Percentiles rank a stretch among this genome's conserved stretches.
Conservation (phyloP, 2,797 vertebrate genomes). For the Malurus leucopterus region DNA sequence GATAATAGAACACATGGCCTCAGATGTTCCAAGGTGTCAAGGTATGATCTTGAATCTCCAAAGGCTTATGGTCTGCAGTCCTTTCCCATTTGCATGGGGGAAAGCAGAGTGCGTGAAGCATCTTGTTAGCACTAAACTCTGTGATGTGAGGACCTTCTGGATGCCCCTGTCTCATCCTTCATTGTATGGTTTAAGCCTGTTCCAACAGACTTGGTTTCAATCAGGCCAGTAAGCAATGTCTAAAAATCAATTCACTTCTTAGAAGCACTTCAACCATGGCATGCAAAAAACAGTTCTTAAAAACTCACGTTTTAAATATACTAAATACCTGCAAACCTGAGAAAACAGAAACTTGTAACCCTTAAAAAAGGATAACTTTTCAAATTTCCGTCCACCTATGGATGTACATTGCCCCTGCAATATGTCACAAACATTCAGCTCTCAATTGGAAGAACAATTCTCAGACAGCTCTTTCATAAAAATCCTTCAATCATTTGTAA, state of each 20-base stretch:
- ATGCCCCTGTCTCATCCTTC: neutral
- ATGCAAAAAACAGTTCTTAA: neutral
- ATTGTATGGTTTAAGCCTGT: neutral
- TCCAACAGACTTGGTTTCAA: neutral
- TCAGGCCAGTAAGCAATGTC: neutral
- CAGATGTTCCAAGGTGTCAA: neutral
- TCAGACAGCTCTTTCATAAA: slow-evolving; percentile 59
- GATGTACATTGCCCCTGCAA: neutral
- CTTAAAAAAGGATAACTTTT: neutral
- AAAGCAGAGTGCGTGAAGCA: neutral
- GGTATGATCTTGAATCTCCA: neutral
- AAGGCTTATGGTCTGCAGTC: neutral
- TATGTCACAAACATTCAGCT: slow-evolving; percentile 49
- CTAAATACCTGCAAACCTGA: neutral
- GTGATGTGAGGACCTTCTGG: neutral
- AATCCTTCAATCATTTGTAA: slow-evolving; percentile 54
- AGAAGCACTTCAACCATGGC: neutral
- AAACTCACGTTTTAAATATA: neutral
- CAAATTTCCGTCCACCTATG: neutral
- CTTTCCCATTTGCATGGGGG: neutral
- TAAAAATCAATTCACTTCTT: neutral
- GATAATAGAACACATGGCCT: neutral
- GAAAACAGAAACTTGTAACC: slow-evolving; percentile 12
- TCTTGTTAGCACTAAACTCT: neutral
- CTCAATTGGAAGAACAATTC: slow-evolving; percentile 59